Base-by-base conservation (phyloP, 2,113 vertebrate species). In the Brevimyrus niger region DNA sequence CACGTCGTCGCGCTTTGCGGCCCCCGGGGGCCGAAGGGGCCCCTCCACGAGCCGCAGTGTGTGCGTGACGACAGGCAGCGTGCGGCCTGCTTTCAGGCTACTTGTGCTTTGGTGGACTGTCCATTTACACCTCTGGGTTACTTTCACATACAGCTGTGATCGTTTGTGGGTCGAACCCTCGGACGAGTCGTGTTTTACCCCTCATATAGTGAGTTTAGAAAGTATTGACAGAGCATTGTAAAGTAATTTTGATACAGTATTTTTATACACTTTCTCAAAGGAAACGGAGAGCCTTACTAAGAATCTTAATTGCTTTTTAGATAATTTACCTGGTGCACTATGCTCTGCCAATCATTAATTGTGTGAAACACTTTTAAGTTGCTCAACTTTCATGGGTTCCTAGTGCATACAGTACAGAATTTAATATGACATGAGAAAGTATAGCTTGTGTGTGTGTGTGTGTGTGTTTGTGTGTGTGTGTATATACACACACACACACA, bases 101-200 rank as follows among this genome's bases (percentile, higher is more conserved):
- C 44, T 17, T 73, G 27, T 80, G 10, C 44, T 51, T 61, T n/a
- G 48, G n/a, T 89, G 38, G 48, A 46, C 82, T 80, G 9, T 44
- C 31, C 5, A 35, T 80, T 80, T 46, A 53, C 87, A 23, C 58
- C 35, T 82, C 88, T 90, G 91, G 94, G 92, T 95, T 95, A 95
- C 95, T 95, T 95, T 95, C 94, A 94, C 94, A 95, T 95, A 92
- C 94, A 95, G 94, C 94, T 92, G 92, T 42, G 73, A 19, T 38
- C 31, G 13, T 80, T 42, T 42, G 31, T 42, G 90, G 73, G 87
- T 76, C 21, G 58, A 47, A 58, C 61, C 61, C 27, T 69, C 27
- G n/a, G 27, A 69, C 10, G n/a, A 69, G 61, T 69, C 61, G 61
- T 27, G n/a, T 65, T n/a, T 65, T 65, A 65, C 10, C 87, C 87